Conservation (phyloP, 2,888 invertebrate species). For the Lasioglossum zephyrum region DNA sequence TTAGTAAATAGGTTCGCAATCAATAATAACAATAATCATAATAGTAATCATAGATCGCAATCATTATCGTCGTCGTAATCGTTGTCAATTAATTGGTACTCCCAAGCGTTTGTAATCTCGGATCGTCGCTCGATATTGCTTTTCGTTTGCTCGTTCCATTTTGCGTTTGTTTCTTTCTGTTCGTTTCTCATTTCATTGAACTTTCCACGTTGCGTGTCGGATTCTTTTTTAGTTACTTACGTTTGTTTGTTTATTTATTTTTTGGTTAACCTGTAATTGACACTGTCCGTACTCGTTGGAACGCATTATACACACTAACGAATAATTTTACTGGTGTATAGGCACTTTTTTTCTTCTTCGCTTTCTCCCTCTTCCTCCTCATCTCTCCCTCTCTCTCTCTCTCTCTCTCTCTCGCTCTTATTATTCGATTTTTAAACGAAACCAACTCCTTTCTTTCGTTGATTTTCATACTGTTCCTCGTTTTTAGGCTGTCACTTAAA, state of each 20-base stretch:
- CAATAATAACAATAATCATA: slow-evolving; percentile 64
- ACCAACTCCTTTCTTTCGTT: slow-evolving; percentile 19
- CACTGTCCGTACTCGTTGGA: slow-evolving; percentile 72
- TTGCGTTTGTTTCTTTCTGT: not conserved
- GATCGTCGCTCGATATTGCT: slow-evolving; percentile 63
- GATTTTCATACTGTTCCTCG: not conserved
- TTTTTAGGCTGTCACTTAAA: slow-evolving; percentile 28
- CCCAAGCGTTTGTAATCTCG: slow-evolving; percentile 56
- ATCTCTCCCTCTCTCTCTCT: not conserved
- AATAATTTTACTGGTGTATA: slow-evolving; percentile 71
- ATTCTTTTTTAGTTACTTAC: not conserved
- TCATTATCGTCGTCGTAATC: slow-evolving; percentile 58
- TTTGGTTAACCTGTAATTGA: slow-evolving; percentile 70
- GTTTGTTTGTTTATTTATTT: slow-evolving; percentile 10
- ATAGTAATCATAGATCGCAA: slow-evolving; percentile 62
- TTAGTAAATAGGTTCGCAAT: slow-evolving; percentile 61
- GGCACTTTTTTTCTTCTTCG: slow-evolving; percentile 68
- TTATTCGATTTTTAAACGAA: slow-evolving; percentile 27
- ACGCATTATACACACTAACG: slow-evolving; percentile 69
- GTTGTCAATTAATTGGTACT: slow-evolving; percentile 58
- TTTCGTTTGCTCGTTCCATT: slow-evolving; percentile 36
- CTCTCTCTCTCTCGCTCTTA: slow-evolving; percentile 9
- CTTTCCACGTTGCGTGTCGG: slow-evolving; percentile 22
- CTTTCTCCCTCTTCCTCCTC: slow-evolving; percentile 47
- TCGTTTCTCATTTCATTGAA: not conserved